Base-by-base conservation (phyloP, 2,888 invertebrate species). In the Leucophenga maculata region DNA sequence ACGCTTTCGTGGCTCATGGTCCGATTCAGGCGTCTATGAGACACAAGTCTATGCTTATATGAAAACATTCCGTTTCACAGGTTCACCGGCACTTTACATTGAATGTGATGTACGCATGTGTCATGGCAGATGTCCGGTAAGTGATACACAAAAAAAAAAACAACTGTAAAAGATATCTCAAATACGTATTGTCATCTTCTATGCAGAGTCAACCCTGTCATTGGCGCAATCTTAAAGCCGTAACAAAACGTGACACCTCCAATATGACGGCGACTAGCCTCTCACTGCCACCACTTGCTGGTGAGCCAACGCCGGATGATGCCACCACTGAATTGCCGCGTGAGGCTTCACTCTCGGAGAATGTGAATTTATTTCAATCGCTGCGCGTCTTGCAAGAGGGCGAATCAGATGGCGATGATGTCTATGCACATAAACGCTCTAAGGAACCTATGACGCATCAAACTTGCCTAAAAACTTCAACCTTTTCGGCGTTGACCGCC, bases 61-160 rank as follows among this genome's bases (percentile, higher is more conserved):
- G 95, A 97, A 97, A 89, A 97, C 97, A 8, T 89, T 89, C 39
- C 91, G 97, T 71, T 97, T 97, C 88, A 97, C 97, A 0, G 97
- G 97, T 26, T 97, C 97, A 0, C 97, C 97, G 0, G 97, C 97
- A 6, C 91, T 97, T 4, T 97, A 97, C 87, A 96, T 97, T 72
- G 97, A 97, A 89, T 97, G 97, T 83, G 97, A 97, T 88, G 97
- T 97, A 44, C 90, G 97, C 78, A 97, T 97, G 97, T 97, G 97
- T 87, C 97, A 97, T 87, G 97, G 97, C 72, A 91, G 96, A 79
- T 97, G 97, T 90, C 97, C 97, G 81, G 97, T 97, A 89, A 92
- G 93, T 90, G 9, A 16, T 18, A 22, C 6, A 6, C 13, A 60
- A n/a, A 18, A 9, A 1, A 4, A 22, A 26, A 16, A 32, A 65